Conservation (phyloP, 2,797 vertebrate species). For the Danionella dracula region DNA sequence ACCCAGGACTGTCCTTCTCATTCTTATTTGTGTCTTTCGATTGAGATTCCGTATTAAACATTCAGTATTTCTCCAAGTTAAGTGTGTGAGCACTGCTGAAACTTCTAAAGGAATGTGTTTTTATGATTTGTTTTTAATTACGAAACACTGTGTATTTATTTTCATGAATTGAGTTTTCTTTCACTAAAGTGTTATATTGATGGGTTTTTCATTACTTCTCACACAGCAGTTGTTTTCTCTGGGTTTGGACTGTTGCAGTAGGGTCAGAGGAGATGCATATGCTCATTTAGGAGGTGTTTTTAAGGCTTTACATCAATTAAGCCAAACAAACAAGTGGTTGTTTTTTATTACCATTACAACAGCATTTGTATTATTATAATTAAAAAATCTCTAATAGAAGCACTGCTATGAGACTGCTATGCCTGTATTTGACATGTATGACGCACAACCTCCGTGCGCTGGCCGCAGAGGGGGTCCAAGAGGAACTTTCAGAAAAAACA, state of each 20-base stretch:
- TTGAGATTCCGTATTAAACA: background rate
- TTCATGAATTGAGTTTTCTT: background rate
- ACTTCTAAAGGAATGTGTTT: slow-evolving; percentile 13
- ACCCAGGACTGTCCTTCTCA: background rate
- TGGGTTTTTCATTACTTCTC: background rate
- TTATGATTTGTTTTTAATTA: too few relatives aligned
- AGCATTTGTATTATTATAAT: too few relatives aligned
- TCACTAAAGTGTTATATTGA: background rate
- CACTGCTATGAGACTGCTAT: slow-evolving; percentile 49
- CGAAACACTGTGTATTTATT: background rate
- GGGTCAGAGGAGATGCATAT: background rate
- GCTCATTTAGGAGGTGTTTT: too few relatives aligned
- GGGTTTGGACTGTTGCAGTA: slow-evolving; percentile 23
- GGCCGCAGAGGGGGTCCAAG: slow-evolving; percentile 38
- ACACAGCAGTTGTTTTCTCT: background rate
- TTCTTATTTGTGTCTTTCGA: background rate
- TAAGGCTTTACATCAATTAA: background rate
- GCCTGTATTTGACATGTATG: slow-evolving; percentile 56
- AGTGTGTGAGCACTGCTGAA: background rate
- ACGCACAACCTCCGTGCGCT: slow-evolving; percentile 44
- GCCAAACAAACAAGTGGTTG: background rate
- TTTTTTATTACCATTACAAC: background rate
- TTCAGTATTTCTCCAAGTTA: background rate
- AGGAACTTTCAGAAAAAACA: slow-evolving; percentile 21
- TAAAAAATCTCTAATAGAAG: too few relatives aligned